A percentile compares a stretch with the other conserved stretches of the same genome.
Evolutionary conservation across 2,888 invertebrate genomes (phyloP).

Genomic region (Diaprepes abbreviatus): DNA sequence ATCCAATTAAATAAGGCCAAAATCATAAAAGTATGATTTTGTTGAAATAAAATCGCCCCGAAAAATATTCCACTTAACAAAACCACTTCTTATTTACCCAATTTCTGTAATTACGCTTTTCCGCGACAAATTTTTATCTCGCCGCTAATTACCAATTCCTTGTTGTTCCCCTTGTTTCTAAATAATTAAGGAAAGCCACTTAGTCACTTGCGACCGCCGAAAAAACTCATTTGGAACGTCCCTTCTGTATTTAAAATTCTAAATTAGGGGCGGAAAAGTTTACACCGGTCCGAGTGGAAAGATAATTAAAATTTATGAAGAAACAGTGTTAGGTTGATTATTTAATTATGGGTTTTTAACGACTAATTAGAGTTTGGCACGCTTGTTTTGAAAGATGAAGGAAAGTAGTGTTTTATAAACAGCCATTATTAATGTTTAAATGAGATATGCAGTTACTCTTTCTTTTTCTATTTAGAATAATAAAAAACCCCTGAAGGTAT

Average conservation of each 20-base stretch:
- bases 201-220: constrained; percentile 39
- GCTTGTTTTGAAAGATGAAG: constrained; percentile 11
- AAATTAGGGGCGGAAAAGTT: constrained; percentile 33
- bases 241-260: constrained; percentile 43
- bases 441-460: too few relatives aligned
- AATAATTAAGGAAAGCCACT: constrained; percentile 49
- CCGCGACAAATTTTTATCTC: constrained; percentile 37
- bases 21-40: too few relatives aligned
- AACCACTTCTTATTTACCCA: background rate
- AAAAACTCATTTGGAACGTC: constrained; percentile 43
- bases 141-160: constrained; percentile 43
- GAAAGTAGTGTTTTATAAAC: background rate
- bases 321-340: constrained; percentile 37
- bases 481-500: too few relatives aligned
- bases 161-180: constrained; percentile 44
- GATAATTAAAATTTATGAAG: constrained; percentile 49
- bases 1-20: too few relatives aligned
- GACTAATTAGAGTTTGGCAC: constrained; percentile 38
- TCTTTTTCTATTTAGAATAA: too few relatives aligned
- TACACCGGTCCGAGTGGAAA: constrained; percentile 37
- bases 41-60: too few relatives aligned
- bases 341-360: constrained; percentile 40
- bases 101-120: constrained; percentile 21
- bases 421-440: too few relatives aligned
- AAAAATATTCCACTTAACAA: background rate